Evolutionary conservation across 2,113 vertebrate species (phyloP), one percentile per base, ranked within the genome.

Genomic region (Brienomyrus brachyistius): DNA sequence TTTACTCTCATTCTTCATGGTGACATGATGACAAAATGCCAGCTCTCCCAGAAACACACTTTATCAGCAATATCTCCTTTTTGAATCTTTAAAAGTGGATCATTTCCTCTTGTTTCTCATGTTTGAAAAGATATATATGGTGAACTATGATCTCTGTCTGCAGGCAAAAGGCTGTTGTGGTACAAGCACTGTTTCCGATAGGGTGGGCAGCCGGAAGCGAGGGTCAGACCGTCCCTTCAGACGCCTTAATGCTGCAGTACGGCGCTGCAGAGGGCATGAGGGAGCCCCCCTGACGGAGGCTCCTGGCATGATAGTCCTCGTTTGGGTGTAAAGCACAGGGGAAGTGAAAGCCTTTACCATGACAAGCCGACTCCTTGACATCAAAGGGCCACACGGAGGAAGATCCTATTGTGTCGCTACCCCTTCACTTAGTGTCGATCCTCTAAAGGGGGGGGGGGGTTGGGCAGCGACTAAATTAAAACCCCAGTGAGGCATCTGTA

Each of bases 291-390:
- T 17, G 35, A 80, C 15, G 5, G 74, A 80, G 13, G 35, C 74
- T 40, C 35, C 74, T 17, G 2, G 74, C 74, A 80, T 8, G 35
- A 19, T 43, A 43, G 89, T 82, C 91, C 92, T 92, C 92, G 91
- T 94, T 94, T 94, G 90, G 92, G 92, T 90, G 92, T 93, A 91
- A 91, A 92, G 93, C 92, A 92, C 35, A 19, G 94, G 91, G 93
- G 94, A 94, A 94, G 90, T 93, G 91, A 90, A 91, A 90, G 92
- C 93, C 93, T 94, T 95, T 94, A 93, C 91, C 91, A 7, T 70
- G 91, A 92, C 70, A 51, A 92, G 93, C 91, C 90, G 93, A 87
- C 92, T 92, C 90, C 93, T 93, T 93, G 92, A 93, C 94, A 94
- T 95, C 93, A 94, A 95, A 94, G 93, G 52, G 89, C 90, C 90